A percentile compares a stretch with the other conserved stretches of the same genome.
Evolutionary conservation across 2,888 invertebrate genomes (phyloP).

Genomic region (Mythimna vitellina): DNA sequence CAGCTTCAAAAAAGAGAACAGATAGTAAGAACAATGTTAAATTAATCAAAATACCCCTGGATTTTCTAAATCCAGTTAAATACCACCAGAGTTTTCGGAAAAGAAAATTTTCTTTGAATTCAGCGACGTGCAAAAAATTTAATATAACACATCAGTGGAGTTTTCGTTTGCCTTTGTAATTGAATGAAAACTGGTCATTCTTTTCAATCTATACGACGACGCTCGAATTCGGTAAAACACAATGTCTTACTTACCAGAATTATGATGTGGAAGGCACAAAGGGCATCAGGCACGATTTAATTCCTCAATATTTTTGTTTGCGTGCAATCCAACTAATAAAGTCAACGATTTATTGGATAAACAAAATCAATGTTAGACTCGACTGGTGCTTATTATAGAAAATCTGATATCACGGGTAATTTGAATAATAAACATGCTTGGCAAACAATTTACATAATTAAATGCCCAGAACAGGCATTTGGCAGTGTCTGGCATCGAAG

Average conservation of each 20-base stretch:
- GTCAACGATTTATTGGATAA: conserved; percentile 15
- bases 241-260: neutral
- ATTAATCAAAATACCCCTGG: conserved; percentile 21
- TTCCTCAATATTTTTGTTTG: neutral
- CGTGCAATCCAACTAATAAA: conserved; percentile 23
- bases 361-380: conserved; percentile 2
- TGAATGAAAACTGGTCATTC: neutral
- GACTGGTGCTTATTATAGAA: conserved; percentile 30
- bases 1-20: neutral
- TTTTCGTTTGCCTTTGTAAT: conserved; percentile 10
- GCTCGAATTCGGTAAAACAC: neutral
- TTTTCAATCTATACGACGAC: neutral
- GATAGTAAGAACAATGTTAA: conserved; percentile 18
- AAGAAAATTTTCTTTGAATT: conserved; percentile 11
- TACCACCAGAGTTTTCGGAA: conserved; percentile 8
- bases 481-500: conserved; percentile 35
- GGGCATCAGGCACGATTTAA: neutral
- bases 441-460: conserved; percentile 54
- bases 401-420: conserved; percentile 24
- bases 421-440: conserved; percentile 42
- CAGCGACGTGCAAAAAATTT: conserved; percentile 37
- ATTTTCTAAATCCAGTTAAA: conserved; percentile 30
- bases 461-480: conserved; percentile 29
- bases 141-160: conserved; percentile 20
- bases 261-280: neutral